A percentile compares a stretch with the other conserved stretches of the same genome.
Conservation (phyloP, 92 coral and sea anemone genomes). For the Actinernus sp. region DNA sequence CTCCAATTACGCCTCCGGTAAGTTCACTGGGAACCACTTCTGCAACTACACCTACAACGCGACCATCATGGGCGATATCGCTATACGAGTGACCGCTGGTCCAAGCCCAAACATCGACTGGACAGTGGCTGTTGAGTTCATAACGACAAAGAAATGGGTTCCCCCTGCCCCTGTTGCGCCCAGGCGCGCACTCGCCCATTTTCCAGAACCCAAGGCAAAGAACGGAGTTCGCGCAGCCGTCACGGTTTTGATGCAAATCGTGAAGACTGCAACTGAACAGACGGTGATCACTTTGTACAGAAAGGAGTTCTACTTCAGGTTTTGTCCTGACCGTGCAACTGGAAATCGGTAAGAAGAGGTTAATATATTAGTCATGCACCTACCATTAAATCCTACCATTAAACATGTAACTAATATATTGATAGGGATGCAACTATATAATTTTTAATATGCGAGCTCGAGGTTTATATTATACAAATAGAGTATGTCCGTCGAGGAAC, state of each 20-base stretch:
- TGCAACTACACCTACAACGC: conserved; percentile 68
- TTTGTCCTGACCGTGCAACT: conserved; percentile 70
- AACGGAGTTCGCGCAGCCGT: conserved; percentile 16
- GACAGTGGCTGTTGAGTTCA: conserved; percentile 73
- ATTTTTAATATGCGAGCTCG: too few relatives aligned
- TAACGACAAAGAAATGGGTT: conserved; percentile 36
- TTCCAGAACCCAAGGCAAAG: conserved; percentile 46
- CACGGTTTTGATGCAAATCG: conserved; percentile 52
- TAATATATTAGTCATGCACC: too few relatives aligned
- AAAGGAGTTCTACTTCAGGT: conserved; percentile 30
- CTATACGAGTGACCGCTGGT: conserved; percentile 66
- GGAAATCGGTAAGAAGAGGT: conserved; percentile 69
- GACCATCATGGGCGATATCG: conserved; percentile 42
- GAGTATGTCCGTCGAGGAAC: too few relatives aligned
- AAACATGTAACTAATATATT: too few relatives aligned
- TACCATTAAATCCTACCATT: too few relatives aligned
- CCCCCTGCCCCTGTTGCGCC: conserved; percentile 24
- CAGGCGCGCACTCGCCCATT: background rate
- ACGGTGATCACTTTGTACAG: conserved; percentile 16
- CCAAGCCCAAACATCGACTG: conserved; percentile 72
- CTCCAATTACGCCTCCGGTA: conserved; percentile 48
- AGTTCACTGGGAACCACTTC: conserved; percentile 63
- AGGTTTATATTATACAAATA: too few relatives aligned
- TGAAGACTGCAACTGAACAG: conserved; percentile 48
- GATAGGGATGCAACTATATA: too few relatives aligned